Evolutionary conservation across 2,797 vertebrate species (phyloP), one percentile per base, ranked within the genome.

Genomic region (Sylvilagus floridanus): DNA sequence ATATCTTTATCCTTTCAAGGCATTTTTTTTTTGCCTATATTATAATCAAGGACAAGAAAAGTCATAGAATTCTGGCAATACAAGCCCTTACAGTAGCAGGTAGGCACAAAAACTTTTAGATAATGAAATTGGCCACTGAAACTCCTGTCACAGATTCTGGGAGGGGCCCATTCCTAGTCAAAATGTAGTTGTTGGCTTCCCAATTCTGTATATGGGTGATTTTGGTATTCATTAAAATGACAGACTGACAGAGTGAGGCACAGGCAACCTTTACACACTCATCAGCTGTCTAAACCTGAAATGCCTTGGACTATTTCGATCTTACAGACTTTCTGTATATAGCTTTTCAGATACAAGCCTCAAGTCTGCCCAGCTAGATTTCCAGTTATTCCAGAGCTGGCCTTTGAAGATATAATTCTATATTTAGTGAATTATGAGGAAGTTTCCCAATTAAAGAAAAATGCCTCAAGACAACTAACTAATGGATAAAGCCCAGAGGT

Each of bases 1-100:
- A 97, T 91, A 97, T 85, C 95, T 98, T 97, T 98, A 97, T 97
- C 84, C 98, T 82, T 96, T 97, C 88, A 95, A 93, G 86, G 35
- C 75, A 76, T 42, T 42, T 42, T 42, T 42, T 42, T 97, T 93
- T 57, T 16, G 73, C 88, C 54, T 77, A 92, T 72, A 95, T 97
- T 90, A 96, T 97, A 96, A 97, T 95, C 92, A 97, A 97, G 93
- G 35, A 77, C 94, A 92, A 72, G 47, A 89, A 73, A 97, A 92
- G 97, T 97, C 91, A 83, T 12, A 68, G 83, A 95, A 88, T 21
- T 86, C 82, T 69, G 57, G n/a, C 2, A 63, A 35, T 81, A 2
- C 4, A 93, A 86, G 50, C 84, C 84, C 72, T 93, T 47, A 0
- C 21, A 28, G 85, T 1, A 83, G 52, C 24, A 50, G 75, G 42